Percentiles rank a stretch among this genome's conserved stretches.
Evolutionary conservation across 2,888 invertebrate genomes (phyloP).

Genomic region (Iphiclides podalirius): DNA sequence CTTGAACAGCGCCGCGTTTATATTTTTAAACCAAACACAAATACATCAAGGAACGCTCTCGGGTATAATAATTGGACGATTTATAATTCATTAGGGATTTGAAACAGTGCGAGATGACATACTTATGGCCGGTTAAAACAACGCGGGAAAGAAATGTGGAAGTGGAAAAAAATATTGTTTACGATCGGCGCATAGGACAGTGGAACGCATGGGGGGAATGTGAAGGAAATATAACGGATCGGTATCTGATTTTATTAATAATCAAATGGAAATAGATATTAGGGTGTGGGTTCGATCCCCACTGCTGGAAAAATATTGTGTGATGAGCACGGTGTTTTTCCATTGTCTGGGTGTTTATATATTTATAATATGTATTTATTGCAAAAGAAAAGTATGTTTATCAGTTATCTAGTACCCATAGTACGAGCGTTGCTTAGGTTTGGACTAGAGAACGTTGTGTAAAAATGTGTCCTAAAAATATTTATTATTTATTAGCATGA

Average conservation of each 20-base stretch:
- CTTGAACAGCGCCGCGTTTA: slow-evolving; percentile 24
- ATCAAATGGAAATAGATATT: not conserved
- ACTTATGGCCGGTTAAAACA: slow-evolving; percentile 45
- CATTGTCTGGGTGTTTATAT: too few relatives aligned
- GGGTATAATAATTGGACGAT: slow-evolving; percentile 52
- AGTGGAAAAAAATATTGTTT: slow-evolving; percentile 40
- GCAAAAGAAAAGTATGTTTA: too few relatives aligned
- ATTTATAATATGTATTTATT: too few relatives aligned
- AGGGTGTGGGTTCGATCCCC: too few relatives aligned
- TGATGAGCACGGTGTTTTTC: too few relatives aligned
- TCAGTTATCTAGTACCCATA: too few relatives aligned
- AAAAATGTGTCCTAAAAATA: too few relatives aligned
- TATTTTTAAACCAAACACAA: slow-evolving; percentile 40
- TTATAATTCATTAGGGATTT: slow-evolving; percentile 54
- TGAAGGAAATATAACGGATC: not conserved
- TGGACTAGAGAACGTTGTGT: too few relatives aligned
- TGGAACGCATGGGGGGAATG: slow-evolving; percentile 17
- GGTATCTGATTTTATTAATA: slow-evolving; percentile 1
- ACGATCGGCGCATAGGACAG: slow-evolving; percentile 35
- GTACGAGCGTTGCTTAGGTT: too few relatives aligned
- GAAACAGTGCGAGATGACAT: slow-evolving; percentile 53
- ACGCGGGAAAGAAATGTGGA: slow-evolving; percentile 29
- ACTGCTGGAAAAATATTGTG: too few relatives aligned
- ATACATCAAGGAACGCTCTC: slow-evolving; percentile 42
- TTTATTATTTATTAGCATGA: too few relatives aligned